Evolutionary conservation across 2,888 invertebrate species (phyloP).

Genomic region (Choristoneura rosaceana): DNA sequence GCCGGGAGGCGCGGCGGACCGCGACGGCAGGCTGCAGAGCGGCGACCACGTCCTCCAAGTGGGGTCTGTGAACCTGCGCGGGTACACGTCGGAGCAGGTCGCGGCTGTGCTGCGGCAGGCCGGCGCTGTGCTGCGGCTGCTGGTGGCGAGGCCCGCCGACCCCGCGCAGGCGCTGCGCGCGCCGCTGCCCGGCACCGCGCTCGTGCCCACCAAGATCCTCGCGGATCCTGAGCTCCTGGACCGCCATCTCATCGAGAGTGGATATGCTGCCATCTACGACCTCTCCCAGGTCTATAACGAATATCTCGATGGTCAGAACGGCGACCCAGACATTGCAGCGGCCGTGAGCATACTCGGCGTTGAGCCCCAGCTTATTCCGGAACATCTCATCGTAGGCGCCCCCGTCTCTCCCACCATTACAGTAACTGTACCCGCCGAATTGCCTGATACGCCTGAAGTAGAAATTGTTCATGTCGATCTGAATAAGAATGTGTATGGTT

Average conservation of each 20-base stretch:
- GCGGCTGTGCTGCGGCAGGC: conserved; percentile 89
- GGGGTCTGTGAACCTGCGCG: conserved; percentile 96
- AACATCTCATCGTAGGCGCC: conserved; percentile 70
- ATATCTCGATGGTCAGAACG: conserved; percentile 73
- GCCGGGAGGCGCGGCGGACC: conserved; percentile 98
- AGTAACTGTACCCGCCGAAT: conserved; percentile 79
- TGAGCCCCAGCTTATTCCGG: conserved; percentile 75
- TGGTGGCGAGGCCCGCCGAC: conserved; percentile 97
- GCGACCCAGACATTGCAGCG: conserved; percentile 66
- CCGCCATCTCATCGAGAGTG: conserved; percentile 92
- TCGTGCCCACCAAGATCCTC: conserved; percentile 96
- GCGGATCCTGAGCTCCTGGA: conserved; percentile 96
- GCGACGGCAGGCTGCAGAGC: conserved; percentile 97
- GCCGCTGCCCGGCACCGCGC: conserved; percentile 92
- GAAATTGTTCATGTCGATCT: conserved; percentile 96
- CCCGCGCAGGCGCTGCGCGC: conserved; percentile 92
- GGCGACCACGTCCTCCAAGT: conserved; percentile 99
- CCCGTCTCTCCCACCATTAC: conserved; percentile 77
- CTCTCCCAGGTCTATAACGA: conserved; percentile 73
- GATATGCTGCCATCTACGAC: conserved; percentile 87
- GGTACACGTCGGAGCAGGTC: conserved; percentile 98
- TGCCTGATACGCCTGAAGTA: conserved; percentile 92
- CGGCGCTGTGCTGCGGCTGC: conserved; percentile 93
- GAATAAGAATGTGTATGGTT: conserved; percentile 95
- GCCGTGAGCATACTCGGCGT: conserved; percentile 79